These are phyloP conservation scores for Danio choprae DNA, from an alignment of 2,797 vertebrate genomes.

Conservation along the genomic window DNA sequence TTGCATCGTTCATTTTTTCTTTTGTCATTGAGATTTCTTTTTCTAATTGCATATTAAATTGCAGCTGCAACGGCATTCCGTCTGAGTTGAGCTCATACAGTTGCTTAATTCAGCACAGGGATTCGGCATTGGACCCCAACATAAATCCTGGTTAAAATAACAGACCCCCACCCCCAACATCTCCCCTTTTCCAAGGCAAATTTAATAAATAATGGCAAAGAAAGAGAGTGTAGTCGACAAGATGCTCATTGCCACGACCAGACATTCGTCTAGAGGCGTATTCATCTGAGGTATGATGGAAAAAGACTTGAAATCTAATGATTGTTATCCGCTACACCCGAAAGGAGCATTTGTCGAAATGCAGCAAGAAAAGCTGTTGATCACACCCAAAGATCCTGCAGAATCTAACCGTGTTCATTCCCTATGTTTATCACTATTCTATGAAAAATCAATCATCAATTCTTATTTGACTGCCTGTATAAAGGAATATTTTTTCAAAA, in stretches of 20 bases:
- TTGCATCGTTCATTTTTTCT: constrained; percentile 61
- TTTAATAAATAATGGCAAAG: constrained; percentile 57
- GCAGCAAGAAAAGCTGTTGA: constrained; percentile 75
- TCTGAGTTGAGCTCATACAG: constrained; percentile 59
- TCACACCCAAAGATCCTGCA: constrained; percentile 88
- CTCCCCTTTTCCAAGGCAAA: constrained; percentile 37
- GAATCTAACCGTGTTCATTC: constrained; percentile 72
- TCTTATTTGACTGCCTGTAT: constrained; percentile 70
- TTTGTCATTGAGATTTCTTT: constrained; percentile 59
- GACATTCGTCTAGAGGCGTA: constrained; percentile 21
- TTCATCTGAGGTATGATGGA: not conserved
- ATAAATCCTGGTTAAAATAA: constrained; percentile 59
- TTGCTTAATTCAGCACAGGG: constrained; percentile 57
- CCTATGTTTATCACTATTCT: constrained; percentile 69
- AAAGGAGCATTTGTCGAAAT: constrained; percentile 74
- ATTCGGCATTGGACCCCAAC: constrained; percentile 57
- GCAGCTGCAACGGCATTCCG: constrained; percentile 66
- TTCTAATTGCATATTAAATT: constrained; percentile 62
- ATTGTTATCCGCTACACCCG: constrained; percentile 46
- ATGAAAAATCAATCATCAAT: constrained; percentile 64
- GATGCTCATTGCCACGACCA: constrained; percentile 48
- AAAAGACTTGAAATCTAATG: constrained; percentile 41
- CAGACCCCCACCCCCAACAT: constrained; percentile 38
- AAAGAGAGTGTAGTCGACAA: constrained; percentile 47
- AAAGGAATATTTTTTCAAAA: constrained; percentile 64